Conservation (phyloP, 2,888 invertebrate species). For the Notodonta ziczac region DNA sequence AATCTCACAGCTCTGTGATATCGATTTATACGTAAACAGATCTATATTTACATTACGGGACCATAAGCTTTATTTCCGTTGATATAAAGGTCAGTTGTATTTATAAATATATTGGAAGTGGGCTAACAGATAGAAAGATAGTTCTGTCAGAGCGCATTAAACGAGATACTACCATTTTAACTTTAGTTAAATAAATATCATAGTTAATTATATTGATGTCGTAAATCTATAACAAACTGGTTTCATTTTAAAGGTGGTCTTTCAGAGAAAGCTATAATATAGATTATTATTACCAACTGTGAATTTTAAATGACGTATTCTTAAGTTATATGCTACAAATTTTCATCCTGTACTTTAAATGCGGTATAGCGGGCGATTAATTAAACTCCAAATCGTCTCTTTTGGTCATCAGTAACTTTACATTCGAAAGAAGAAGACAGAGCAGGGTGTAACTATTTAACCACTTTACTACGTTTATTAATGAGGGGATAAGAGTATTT, state of each 20-base stretch:
- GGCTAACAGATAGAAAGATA: slow-evolving; percentile 30
- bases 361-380: too few species aligned
- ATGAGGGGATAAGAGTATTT: too few species aligned
- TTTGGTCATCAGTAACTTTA: too few species aligned
- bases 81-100: slow-evolving; percentile 13
- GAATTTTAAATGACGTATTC: too few species aligned
- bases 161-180: slow-evolving; percentile 44
- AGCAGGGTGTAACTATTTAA: too few species aligned
- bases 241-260: slow-evolving; percentile 21
- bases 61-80: neutral
- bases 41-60: slow-evolving; percentile 2
- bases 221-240: slow-evolving; percentile 37
- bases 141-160: slow-evolving; percentile 33
- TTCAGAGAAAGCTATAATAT: slow-evolving; percentile 9
- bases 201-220: slow-evolving; percentile 44
- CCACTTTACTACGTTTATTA: too few species aligned
- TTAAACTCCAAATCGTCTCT: too few species aligned
- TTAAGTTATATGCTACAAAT: too few species aligned
- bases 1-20: slow-evolving; percentile 28
- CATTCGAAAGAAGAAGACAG: too few species aligned
- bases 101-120: slow-evolving; percentile 11
- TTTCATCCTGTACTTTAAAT: too few species aligned
- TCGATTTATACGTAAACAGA: slow-evolving; percentile 20
- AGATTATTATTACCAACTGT: too few species aligned
- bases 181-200: slow-evolving; percentile 45